Percentiles rank a stretch among this genome's conserved stretches.
Evolutionary conservation across 2,797 vertebrate species (phyloP).

Genomic region (Lepus townsendii): DNA sequence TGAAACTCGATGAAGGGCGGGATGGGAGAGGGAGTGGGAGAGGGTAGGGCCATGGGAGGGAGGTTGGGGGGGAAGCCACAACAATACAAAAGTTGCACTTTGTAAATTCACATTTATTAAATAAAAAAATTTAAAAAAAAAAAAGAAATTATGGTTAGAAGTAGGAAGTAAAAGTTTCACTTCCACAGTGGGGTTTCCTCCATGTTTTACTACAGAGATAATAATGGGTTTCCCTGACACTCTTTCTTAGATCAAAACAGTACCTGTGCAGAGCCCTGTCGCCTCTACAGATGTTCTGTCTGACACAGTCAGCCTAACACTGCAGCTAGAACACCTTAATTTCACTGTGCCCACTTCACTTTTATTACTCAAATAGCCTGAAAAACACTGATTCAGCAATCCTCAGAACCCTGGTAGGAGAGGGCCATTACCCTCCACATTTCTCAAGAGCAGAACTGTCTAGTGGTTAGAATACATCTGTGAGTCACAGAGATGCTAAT

Average conservation of each 20-base stretch:
- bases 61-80: no score
- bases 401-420: not conserved
- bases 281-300: not conserved
- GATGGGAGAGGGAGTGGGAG: no score
- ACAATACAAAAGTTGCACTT: no score
- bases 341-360: not conserved
- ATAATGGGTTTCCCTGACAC: not conserved
- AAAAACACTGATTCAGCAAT: constrained; percentile 49
- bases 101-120: no score
- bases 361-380: not conserved
- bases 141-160: constrained; percentile 51
- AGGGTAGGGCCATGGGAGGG: no score
- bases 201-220: not conserved
- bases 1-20: no score
- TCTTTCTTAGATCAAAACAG: not conserved
- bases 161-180: constrained; percentile 70
- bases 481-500: constrained; percentile 77
- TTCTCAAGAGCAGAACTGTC: constrained; percentile 68
- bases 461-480: constrained; percentile 45
- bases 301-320: not conserved
- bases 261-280: not conserved
- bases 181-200: constrained; percentile 70
- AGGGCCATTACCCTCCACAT: constrained; percentile 9
- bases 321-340: not conserved
- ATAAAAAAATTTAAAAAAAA: no score